These are phyloP conservation scores for Pseudotriccus pelzelni DNA, from an alignment of 2,797 vertebrate species.

Conservation along the genomic window DNA sequence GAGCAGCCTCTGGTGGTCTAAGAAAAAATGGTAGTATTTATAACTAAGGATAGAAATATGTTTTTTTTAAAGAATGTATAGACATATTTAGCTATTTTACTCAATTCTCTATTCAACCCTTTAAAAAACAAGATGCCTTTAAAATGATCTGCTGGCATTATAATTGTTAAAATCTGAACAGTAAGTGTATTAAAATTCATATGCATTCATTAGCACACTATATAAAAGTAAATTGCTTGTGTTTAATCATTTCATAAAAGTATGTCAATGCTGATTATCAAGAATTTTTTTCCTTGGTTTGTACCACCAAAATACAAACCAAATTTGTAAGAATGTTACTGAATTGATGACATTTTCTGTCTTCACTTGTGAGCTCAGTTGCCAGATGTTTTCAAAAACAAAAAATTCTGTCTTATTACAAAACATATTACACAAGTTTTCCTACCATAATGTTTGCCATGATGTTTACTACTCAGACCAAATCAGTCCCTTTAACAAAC, in stretches of 20 bases:
- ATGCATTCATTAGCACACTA: constrained; percentile 76
- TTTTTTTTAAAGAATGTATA: constrained; percentile 66
- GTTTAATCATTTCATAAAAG: constrained; percentile 69
- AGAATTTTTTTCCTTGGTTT: constrained; percentile 61
- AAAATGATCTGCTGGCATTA: constrained; percentile 74
- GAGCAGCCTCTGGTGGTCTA: constrained; percentile 77
- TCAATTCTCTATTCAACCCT: constrained; percentile 65
- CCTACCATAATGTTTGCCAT: constrained; percentile 78
- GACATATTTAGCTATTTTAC: constrained; percentile 77
- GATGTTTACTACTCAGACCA: constrained; percentile 80
- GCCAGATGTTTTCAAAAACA: constrained; percentile 82
- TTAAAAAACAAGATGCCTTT: constrained; percentile 77
- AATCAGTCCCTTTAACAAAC: constrained; percentile 76
- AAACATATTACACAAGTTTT: constrained; percentile 78
- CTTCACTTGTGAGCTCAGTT: constrained; percentile 77
- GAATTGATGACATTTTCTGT: constrained; percentile 82
- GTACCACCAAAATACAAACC: constrained; percentile 63
- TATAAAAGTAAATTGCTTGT: constrained; percentile 76
- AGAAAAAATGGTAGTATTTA: constrained; percentile 50
- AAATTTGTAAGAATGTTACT: constrained; percentile 75
- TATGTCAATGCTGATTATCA: constrained; percentile 67
- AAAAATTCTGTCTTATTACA: constrained; percentile 80
- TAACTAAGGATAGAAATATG: constrained; percentile 55
- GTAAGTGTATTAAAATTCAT: constrained; percentile 75
- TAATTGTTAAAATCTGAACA: constrained; percentile 75